Evolutionary conservation across 2,113 vertebrate genomes (phyloP), one percentile per base, ranked within the genome.

Genomic region (Globicephala melas): DNA sequence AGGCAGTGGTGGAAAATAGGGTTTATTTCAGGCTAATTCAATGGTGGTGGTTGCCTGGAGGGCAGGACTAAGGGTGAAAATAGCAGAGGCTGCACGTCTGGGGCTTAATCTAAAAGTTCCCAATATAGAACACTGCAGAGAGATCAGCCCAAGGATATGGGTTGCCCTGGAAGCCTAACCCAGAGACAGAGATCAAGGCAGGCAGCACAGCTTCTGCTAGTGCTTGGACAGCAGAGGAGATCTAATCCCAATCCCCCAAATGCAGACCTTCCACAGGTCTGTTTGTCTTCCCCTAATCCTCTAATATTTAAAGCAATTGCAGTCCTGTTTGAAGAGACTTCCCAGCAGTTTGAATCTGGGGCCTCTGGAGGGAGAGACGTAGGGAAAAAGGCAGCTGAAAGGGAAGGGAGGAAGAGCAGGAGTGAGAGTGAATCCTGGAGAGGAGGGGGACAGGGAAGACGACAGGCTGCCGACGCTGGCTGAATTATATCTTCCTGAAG

Each of bases 251-350:
- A 96, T 98, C 94, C 95, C 62, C 89, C 95, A 96, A 96, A 97
- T 67, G 95, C 95, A 97, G 94, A 96, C 81, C 94, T 98, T 98
- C 38, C 89, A 80, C 68, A 60, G 91, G 81, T 98, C 96, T 98
- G 96, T 98, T 98, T 98, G 95, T 96, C 96, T 98, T 97, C 89
- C 73, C 96, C 82, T 97, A 98, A 98, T 98, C 97, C 98, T 98
- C 97, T 98, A 98, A 98, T 97, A 97, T 97, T 98, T 98, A 97
- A 98, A 98, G 96, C 95, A 98, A 97, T 98, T 97, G 96, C 92
- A 91, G 92, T 93, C 96, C 91, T 98, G 87, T 98, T 98, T 98
- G 98, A 98, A 98, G 96, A 98, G 97, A 85, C 96, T 96, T 96
- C 67, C 60, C 89, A 96, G 92, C 62, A 97, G 94, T 97, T 97